These are phyloP conservation scores for Isaurus tuberculatus DNA, from an alignment of 92 coral and sea anemone species.

Conservation along the genomic window DNA sequence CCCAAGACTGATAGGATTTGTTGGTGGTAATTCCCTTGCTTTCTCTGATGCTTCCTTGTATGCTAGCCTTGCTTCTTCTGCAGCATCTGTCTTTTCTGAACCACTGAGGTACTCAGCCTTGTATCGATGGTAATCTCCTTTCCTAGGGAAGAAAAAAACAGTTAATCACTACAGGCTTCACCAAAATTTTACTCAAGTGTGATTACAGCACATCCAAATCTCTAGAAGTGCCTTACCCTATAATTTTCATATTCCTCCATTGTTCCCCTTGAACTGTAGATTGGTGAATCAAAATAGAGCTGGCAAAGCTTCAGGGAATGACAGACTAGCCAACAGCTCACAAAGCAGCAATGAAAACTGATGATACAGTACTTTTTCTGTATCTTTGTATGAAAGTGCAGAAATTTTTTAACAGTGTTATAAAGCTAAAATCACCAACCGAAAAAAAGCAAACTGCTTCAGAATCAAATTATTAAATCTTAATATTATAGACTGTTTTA, in stretches of 20 bases:
- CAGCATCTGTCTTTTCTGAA: conserved; percentile 46
- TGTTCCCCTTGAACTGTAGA: conserved; percentile 32
- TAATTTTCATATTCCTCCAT: conserved; percentile 35
- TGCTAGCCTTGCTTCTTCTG: conserved; percentile 60
- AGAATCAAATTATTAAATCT: not conserved
- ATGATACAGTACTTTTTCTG: conserved; percentile 7
- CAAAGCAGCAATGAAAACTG: conserved; percentile 10
- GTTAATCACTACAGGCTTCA: not conserved
- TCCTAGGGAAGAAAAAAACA: conserved; percentile 68
- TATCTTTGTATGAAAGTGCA: not conserved
- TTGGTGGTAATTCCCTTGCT: conserved; percentile 34
- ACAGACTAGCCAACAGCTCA: conserved; percentile 27
- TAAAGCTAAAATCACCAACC: not conserved
- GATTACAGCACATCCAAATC: conserved; percentile 30
- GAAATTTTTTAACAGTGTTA: not conserved
- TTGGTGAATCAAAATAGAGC: conserved; percentile 28
- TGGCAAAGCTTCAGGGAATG: conserved; percentile 38
- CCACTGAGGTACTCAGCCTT: conserved; percentile 70
- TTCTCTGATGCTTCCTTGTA: conserved; percentile 72
- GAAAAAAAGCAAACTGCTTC: not conserved
- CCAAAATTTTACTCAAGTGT: not conserved
- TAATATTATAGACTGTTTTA: too few relatives aligned
- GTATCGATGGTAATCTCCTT: conserved; percentile 79
- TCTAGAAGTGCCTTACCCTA: conserved; percentile 40
- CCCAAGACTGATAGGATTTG: conserved; percentile 83